phyloP scores from a whole-genome alignment of 2,113 vertebrate species.

The Capra hircus region DNA sequence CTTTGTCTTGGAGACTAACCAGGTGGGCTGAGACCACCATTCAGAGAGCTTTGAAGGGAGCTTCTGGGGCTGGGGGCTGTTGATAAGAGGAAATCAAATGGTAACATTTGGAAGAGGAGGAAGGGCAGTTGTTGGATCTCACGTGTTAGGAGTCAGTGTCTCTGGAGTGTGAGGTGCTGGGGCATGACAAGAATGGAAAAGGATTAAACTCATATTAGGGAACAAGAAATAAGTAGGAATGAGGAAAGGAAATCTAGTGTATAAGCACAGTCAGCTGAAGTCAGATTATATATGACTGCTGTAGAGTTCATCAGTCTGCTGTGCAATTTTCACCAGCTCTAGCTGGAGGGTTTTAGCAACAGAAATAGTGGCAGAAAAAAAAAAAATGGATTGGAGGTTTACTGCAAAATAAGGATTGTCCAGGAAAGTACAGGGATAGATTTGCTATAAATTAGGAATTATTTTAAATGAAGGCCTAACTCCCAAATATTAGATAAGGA shows the following conservation, averaged over 20 bases:
- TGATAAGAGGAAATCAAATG: neutral
- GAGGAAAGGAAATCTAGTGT: neutral
- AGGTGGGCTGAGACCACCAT: neutral
- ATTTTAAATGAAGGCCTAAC: neutral
- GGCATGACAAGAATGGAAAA: neutral
- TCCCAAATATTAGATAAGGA: neutral
- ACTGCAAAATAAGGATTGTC: neutral
- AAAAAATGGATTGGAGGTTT: neutral
- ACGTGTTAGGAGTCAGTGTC: neutral
- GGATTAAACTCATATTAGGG: neutral
- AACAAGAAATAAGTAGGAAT: neutral
- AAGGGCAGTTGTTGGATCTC: neutral
- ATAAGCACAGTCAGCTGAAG: neutral
- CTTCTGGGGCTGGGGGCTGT: neutral
- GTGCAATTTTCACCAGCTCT: neutral
- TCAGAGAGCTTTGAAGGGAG: neutral
- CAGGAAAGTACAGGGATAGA: neutral
- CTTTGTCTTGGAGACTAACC: neutral
- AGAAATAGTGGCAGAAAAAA: neutral
- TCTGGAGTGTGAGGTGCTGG: neutral
- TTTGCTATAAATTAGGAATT: neutral
- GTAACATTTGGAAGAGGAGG: neutral
- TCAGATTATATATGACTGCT: too few species aligned
- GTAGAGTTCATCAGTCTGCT: neutral
- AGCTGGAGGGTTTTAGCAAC: neutral